These are phyloP conservation scores for Phaethornis superciliosus DNA, from an alignment of 2,113 vertebrate genomes.

Conservation along the genomic window DNA sequence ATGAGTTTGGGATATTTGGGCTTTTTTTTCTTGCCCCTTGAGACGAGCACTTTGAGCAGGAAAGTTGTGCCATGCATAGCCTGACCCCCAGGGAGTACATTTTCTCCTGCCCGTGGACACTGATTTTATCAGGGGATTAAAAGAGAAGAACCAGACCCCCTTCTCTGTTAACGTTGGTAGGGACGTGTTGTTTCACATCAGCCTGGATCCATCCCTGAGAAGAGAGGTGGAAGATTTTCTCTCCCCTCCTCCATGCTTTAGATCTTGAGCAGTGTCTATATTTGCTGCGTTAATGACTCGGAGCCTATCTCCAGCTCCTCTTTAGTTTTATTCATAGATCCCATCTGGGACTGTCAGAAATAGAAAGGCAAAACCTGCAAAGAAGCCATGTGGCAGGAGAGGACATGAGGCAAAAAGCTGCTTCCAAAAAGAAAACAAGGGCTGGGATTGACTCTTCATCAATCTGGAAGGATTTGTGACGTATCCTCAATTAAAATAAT, in stretches of 20 bases:
- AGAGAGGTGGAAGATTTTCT: constrained; percentile 4
- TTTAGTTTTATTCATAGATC: constrained; percentile 65
- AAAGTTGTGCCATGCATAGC: background rate
- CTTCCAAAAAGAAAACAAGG: constrained; percentile 20
- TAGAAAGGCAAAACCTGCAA: constrained; percentile 66
- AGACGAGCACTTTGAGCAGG: background rate
- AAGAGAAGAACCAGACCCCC: background rate
- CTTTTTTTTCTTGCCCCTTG: background rate
- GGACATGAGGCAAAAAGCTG: constrained; percentile 35
- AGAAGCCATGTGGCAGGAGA: constrained; percentile 49
- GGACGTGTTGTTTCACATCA: background rate
- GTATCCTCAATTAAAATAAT: background rate
- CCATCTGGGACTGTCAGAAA: constrained; percentile 65
- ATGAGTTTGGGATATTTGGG: background rate
- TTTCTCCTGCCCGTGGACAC: accelerated
- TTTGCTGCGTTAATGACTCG: constrained; percentile 57
- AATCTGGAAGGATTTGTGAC: background rate
- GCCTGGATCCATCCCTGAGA: background rate
- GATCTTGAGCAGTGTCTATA: constrained; percentile 54
- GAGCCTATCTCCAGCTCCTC: constrained; percentile 64
- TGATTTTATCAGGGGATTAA: background rate
- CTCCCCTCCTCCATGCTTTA: background rate
- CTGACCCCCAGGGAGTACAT: background rate
- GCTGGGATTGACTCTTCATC: background rate
- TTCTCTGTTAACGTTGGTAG: accelerated